phyloP scores from a whole-genome alignment of 2,113 vertebrate genomes.

The Sylvia atricapilla region DNA sequence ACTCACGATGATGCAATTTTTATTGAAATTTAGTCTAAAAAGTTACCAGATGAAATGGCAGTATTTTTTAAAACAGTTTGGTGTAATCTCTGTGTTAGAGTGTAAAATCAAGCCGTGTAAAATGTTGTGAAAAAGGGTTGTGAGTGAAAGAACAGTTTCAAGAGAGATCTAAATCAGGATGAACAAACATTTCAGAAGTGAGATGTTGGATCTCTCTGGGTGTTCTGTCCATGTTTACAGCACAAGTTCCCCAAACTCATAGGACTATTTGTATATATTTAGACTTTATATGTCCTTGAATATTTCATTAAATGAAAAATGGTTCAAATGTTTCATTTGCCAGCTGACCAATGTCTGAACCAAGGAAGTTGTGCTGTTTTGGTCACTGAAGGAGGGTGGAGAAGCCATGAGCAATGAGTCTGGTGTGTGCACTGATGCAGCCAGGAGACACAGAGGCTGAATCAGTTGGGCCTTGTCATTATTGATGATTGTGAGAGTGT shows the following conservation, averaged over 20 bases:
- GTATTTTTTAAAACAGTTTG: neutral
- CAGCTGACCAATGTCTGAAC: neutral
- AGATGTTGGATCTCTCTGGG: neutral
- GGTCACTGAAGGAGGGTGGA: neutral
- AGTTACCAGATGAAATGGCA: neutral
- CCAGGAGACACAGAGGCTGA: neutral
- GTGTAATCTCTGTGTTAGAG: neutral
- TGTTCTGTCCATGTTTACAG: neutral
- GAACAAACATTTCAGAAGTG: neutral
- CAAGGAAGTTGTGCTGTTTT: neutral
- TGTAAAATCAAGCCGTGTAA: neutral
- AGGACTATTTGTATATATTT: neutral
- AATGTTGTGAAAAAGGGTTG: neutral
- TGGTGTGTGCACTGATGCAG: neutral
- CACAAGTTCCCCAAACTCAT: neutral
- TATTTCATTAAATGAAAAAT: conserved; percentile 41
- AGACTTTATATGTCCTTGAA: neutral
- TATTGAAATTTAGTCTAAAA: neutral
- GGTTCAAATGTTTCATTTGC: conserved; percentile 27
- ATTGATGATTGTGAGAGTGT: neutral
- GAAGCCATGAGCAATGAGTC: neutral
- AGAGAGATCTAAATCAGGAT: neutral
- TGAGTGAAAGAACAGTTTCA: neutral
- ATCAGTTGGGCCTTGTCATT: neutral
- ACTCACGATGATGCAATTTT: neutral